Evolutionary conservation across 1,140 invertebrate genomes (phyloP).

Genomic region (Euschistus heros): DNA sequence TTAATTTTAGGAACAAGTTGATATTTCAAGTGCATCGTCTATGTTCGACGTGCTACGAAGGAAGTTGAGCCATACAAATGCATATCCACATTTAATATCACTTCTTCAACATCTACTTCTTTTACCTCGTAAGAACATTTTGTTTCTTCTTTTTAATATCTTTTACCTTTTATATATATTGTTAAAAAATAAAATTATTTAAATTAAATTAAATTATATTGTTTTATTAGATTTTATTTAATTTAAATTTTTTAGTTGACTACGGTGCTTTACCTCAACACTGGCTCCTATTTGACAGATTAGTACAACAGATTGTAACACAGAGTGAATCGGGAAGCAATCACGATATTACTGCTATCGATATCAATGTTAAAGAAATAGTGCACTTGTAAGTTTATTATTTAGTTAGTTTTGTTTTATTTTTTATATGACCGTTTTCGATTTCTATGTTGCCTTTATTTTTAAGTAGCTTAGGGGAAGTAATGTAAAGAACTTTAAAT

Average conservation of each 20-base stretch:
- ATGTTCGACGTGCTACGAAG: conserved; percentile 90
- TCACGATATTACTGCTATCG: conserved; percentile 70
- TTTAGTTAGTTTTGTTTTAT: too few relatives aligned
- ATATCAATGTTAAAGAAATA: conserved; percentile 86
- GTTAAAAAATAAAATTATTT: too few relatives aligned
- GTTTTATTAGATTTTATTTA: too few relatives aligned
- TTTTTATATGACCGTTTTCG: too few relatives aligned
- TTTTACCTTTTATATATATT: too few relatives aligned
- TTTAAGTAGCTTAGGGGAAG: too few relatives aligned
- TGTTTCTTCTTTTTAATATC: neutral
- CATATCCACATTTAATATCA: conserved; percentile 86
- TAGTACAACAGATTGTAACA: conserved; percentile 91
- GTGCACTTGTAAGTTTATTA: conserved; percentile 56
- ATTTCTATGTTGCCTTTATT: too few relatives aligned
- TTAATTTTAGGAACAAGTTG: conserved; percentile 62
- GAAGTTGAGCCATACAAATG: conserved; percentile 83
- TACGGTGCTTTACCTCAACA: conserved; percentile 76
- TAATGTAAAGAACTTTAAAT: too few relatives aligned
- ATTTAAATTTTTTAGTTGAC: conserved; percentile 43
- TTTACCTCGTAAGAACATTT: conserved; percentile 62
- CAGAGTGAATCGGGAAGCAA: conserved; percentile 65
- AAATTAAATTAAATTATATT: too few relatives aligned
- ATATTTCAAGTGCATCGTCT: conserved; percentile 82
- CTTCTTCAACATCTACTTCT: conserved; percentile 83
- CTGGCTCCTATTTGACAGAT: conserved; percentile 88